A percentile compares a stretch with the other conserved stretches of the same genome.
Conservation (phyloP, 2,113 vertebrate genomes). For the Spea multiplicata region DNA sequence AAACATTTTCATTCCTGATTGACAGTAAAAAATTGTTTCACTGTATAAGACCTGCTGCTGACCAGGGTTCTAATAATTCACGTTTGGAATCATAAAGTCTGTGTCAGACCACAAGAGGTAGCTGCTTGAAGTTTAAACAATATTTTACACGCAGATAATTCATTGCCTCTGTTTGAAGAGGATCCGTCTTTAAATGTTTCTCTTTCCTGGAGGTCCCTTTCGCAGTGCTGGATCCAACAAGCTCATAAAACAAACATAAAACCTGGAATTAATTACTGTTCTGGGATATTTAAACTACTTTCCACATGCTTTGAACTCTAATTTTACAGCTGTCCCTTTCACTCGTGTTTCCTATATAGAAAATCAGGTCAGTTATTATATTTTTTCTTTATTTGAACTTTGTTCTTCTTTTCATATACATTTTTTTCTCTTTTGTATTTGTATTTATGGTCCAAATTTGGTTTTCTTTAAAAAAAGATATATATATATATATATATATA, state of each 20-base stretch:
- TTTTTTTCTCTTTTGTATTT: neutral
- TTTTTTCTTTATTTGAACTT: conserved; percentile 1
- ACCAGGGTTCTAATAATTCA: conserved; percentile 28
- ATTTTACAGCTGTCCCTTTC: conserved; percentile 47
- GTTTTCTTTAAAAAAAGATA: no score
- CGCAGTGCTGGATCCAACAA: conserved; percentile 34
- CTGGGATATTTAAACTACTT: conserved; percentile 44
- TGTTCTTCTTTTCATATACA: neutral
- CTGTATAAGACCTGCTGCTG: conserved; percentile 12
- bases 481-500: no score
- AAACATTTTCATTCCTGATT: neutral
- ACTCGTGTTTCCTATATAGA: conserved; percentile 40
- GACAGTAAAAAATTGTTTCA: conserved; percentile 10
- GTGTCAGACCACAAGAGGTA: conserved; percentile 47
- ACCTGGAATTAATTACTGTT: conserved; percentile 45
- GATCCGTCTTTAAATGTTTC: conserved; percentile 43
- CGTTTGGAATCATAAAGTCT: conserved; percentile 23
- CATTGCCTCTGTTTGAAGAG: conserved; percentile 43
- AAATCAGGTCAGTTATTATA: conserved; percentile 14
- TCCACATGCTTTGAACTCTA: conserved; percentile 46
- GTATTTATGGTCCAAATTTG: no score
- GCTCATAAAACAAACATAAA: conserved; percentile 47
- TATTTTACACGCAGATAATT: conserved; percentile 45
- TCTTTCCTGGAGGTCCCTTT: conserved; percentile 47
- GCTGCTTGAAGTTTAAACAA: conserved; percentile 43